Base-by-base conservation (phyloP, 2,888 invertebrate genomes). In the Chrysolina haemoptera region DNA sequence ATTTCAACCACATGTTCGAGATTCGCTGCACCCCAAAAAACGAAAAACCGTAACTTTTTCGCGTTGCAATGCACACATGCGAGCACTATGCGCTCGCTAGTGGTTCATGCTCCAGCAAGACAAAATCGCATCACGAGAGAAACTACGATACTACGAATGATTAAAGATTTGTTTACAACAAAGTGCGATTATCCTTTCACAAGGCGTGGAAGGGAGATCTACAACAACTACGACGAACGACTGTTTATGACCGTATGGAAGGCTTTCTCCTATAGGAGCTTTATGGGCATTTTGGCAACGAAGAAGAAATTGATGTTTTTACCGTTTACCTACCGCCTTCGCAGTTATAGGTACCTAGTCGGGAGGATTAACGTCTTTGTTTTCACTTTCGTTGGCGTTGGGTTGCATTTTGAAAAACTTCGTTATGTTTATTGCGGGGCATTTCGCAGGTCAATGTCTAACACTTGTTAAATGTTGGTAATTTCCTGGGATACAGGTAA, bases 111-210 rank as follows among this genome's bases (percentile, higher is more conserved):
- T n/a, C 6, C 35, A n/a, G 14, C 35, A n/a, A 8, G 9, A 59
- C 27, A 59, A 20, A 53, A 53, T 18, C 9, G 12, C 53, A 53
- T 50, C 62, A 43, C 48, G 55, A 64, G 59, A 73, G 73, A 73
- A 73, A 73, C 66, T 71, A 55, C 66, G 73, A 73, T 70, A 73
- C 66, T 71, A 55, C 66, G 75, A 75, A 69, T 71, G 74, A 71
- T 68, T 75, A n/a, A 69, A 43, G 66, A 70, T 75, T 75, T 75
- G 75, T 75, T 75, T 75, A 75, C 75, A n/a, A 62, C 65, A 53
- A 35, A 68, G 68, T 67, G 59, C 62, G 55, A 68, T 68, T 71
- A 71, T 71, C 69, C 75, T 83, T 83, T 83, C 83, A 82, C 81
- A 77, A 70, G 74, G 75, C 73, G 79, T 76, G 78, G 80, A 41